Base-by-base conservation (phyloP, 2,888 invertebrate genomes). In the Lissonota sp. region DNA sequence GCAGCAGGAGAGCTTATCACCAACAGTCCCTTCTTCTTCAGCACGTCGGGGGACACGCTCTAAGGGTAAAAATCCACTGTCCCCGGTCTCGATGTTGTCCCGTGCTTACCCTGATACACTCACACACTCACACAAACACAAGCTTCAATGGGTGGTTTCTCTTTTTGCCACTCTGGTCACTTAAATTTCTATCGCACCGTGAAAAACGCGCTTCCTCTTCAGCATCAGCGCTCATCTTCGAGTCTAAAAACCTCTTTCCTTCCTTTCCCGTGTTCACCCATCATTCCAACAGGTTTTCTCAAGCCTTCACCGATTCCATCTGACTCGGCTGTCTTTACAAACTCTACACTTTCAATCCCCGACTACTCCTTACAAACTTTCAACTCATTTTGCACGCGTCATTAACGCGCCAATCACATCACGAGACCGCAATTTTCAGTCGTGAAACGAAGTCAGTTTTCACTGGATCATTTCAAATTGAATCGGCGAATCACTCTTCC, bases 51-150 rank as follows among this genome's bases (percentile, higher is more conserved):
- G 26, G 26, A 14, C 55, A 57, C 51, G n/a, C 51, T 60, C 14
- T 60, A 42, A 62, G 40, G 16, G 53, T 5, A 16, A 58, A 51
- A 70, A 63, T 55, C 66, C 62, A 78, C 53, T 60, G 57, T 57
- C 72, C 44, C 58, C 74, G 71, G 75, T 82, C 77, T 63, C 66
- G 53, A 40, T 73, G 77, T 26, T 2, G 26, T 3, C 26, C 26
- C 3, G 26, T 26, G 85, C 82, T 85, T 83, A 81, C 78, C 76
- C 83, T 75, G 12, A 57, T 58, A 2, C 42, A 49, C 10, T n/a
- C 49, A 12, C 83, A 84, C 83, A 83, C 75, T 74, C 80, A 84
- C 80, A 80, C 80, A 71, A 79, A 77, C 84, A 66, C 82, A 82
- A 26, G 26, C 26, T 26, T 80, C 44, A 51, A 67, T 12, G 58